Conservation (phyloP, 1,140 invertebrate genomes). For the Apis mellifera region Amel_HAv3.1 CM009935.2:1835001-1835500, state of each 20-base stretch:
- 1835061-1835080: not conserved
- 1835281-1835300: no score
- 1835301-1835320: no score
- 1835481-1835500: not conserved
- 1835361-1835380: no score
- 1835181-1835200: not conserved
- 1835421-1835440: no score
- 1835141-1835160: slow-evolving; percentile 6
- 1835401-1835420: not conserved
- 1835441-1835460: not conserved
- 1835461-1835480: not conserved
- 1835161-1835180: no score
- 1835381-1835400: not conserved
- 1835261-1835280: not conserved
- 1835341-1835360: no score
- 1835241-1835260: no score
- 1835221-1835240: not conserved
- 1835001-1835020: not conserved
- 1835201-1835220: not conserved
- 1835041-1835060: slow-evolving; percentile 3
- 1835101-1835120: not conserved
- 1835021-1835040: not conserved
- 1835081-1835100: not conserved
- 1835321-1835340: no score
- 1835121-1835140: slow-evolving; percentile 10